These are phyloP conservation scores for Brachyistius frenatus DNA, from an alignment of 2,113 vertebrate genomes.

Conservation along the genomic window DNA sequence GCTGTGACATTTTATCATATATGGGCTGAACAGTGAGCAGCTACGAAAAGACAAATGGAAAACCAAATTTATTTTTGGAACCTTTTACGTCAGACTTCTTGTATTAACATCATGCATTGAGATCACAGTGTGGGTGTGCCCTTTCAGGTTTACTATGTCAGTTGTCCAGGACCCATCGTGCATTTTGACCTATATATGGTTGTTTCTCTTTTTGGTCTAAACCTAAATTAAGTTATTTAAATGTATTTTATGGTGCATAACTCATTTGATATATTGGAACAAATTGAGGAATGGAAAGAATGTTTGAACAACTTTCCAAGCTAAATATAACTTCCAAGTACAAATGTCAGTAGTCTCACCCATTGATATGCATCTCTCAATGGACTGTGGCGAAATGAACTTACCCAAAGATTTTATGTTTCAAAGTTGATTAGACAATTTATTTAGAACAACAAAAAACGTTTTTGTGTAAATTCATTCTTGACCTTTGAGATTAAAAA, in stretches of 20 bases:
- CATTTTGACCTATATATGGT: conserved; percentile 14
- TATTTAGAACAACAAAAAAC: too few relatives aligned
- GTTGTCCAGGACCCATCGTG: not conserved
- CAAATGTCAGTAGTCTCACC: too few relatives aligned
- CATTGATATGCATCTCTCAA: too few relatives aligned
- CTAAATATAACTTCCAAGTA: too few relatives aligned
- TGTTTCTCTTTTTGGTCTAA: conserved; percentile 11
- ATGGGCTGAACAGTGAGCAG: not conserved
- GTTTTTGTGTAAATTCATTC: too few relatives aligned
- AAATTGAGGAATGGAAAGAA: too few relatives aligned
- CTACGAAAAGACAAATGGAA: conserved; percentile 39
- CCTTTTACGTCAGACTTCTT: conserved; percentile 48
- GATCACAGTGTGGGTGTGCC: conserved; percentile 45
- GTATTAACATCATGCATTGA: conserved; percentile 18
- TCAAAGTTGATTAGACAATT: too few relatives aligned
- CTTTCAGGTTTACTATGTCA: conserved; percentile 37
- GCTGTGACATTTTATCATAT: conserved; percentile 50
- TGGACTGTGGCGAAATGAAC: too few relatives aligned
- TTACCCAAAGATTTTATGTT: too few relatives aligned
- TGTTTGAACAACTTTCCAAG: too few relatives aligned
- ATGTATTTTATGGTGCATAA: not conserved
- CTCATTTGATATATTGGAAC: not conserved
- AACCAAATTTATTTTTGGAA: conserved; percentile 26
- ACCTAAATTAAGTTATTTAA: conserved; percentile 1
- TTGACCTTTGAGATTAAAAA: too few relatives aligned